phyloP scores from a whole-genome alignment of 2,888 invertebrate species.

The Eristalis intricaria region DNA sequence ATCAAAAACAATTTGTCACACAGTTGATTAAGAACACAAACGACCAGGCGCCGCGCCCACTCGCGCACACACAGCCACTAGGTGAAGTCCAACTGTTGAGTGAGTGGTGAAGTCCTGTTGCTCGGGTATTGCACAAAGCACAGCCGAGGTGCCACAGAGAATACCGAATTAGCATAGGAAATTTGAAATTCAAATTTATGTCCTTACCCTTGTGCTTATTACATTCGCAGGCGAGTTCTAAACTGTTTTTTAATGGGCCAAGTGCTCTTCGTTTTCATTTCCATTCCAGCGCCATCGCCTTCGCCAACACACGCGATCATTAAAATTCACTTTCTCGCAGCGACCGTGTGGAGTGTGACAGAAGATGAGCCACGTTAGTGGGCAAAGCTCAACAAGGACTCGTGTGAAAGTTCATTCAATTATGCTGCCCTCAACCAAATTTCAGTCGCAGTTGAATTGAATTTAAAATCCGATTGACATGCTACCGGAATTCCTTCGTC shows the following conservation, averaged over 20 bases:
- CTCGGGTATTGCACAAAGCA: neutral
- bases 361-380: neutral
- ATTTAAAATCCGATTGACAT: slow-evolving; percentile 35
- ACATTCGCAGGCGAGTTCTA: slow-evolving; percentile 15
- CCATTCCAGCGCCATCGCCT: neutral
- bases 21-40: slow-evolving; percentile 31
- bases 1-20: slow-evolving; percentile 38
- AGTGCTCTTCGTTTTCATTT: slow-evolving; percentile 25
- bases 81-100: slow-evolving; percentile 32
- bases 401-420: slow-evolving; percentile 7
- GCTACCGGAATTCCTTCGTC: neutral
- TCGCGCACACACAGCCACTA: neutral
- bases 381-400: neutral
- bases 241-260: slow-evolving; percentile 51
- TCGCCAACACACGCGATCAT: slow-evolving; percentile 17
- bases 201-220: slow-evolving; percentile 39
- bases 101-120: slow-evolving; percentile 52
- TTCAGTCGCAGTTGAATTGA: slow-evolving; percentile 19
- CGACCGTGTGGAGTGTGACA: neutral
- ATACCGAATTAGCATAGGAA: slow-evolving; percentile 43
- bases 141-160: slow-evolving; percentile 21
- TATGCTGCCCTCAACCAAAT: slow-evolving; percentile 8
- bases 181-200: slow-evolving; percentile 65
- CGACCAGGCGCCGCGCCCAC: neutral
- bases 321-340: slow-evolving; percentile 29